Evolutionary conservation across 2,888 invertebrate species (phyloP).

Genomic region (Acanthosepion esculentum): DNA sequence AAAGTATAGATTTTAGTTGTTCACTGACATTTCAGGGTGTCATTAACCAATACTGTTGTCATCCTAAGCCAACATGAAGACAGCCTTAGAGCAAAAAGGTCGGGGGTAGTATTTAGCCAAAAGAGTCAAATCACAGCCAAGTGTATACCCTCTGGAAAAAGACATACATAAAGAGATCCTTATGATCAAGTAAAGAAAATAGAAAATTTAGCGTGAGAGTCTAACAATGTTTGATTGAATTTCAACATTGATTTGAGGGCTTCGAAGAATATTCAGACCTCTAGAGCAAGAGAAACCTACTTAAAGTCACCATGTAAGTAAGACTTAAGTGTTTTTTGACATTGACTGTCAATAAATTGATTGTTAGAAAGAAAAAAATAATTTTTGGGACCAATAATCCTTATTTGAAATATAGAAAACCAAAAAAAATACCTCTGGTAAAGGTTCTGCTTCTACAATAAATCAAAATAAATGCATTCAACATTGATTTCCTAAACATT

Average conservation of each 20-base stretch:
- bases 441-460: neutral
- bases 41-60: neutral
- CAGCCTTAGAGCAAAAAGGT: neutral
- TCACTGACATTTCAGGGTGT: neutral
- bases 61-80: neutral
- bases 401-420: neutral
- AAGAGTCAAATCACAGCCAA: neutral
- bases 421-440: neutral
- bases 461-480: neutral
- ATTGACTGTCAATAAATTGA: conserved; percentile 33
- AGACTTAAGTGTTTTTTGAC: conserved; percentile 23
- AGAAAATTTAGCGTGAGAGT: neutral
- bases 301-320: conserved; percentile 22
- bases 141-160: neutral
- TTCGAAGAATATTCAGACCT: neutral
- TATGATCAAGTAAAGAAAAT: neutral
- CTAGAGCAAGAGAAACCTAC: neutral
- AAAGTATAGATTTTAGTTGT: conserved; percentile 21
- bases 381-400: neutral
- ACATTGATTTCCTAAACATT: neutral
- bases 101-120: neutral
- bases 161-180: neutral
- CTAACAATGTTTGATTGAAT: neutral
- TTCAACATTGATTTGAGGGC: neutral
- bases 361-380: neutral